Conservation (phyloP, 2,797 vertebrate genomes). For the Anguilla megastoma region DNA sequence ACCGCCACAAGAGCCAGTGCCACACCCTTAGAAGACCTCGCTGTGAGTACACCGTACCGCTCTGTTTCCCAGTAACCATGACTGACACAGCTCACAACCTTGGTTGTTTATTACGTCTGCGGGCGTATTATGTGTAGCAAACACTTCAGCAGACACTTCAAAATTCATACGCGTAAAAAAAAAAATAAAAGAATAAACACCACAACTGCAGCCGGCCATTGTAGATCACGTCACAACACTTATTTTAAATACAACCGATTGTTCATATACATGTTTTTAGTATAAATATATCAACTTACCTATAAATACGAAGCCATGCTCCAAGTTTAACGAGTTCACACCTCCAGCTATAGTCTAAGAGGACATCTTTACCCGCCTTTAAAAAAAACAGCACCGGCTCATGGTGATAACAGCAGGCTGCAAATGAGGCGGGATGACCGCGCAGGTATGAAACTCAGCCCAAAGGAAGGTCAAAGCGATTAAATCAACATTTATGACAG, state of each 20-base stretch:
- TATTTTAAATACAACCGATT: neutral
- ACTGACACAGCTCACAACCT: neutral
- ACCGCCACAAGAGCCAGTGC: neutral
- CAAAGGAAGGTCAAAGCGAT: slow-evolving; percentile 80
- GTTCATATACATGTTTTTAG: neutral
- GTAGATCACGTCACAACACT: neutral
- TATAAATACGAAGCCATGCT: neutral
- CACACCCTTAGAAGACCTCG: neutral
- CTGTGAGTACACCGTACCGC: neutral
- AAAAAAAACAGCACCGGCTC: slow-evolving; percentile 51
- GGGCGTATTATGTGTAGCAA: neutral
- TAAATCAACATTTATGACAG: slow-evolving; percentile 79
- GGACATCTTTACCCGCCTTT: slow-evolving; percentile 53
- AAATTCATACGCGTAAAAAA: neutral
- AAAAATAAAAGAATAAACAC: neutral
- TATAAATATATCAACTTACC: neutral
- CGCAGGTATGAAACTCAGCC: slow-evolving; percentile 75
- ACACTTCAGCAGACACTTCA: neutral
- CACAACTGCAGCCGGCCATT: neutral
- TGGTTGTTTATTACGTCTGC: neutral
- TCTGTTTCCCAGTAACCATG: neutral
- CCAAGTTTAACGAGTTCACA: neutral
- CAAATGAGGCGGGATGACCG: slow-evolving; percentile 61
- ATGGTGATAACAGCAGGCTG: slow-evolving; percentile 55
- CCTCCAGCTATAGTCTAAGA: slow-evolving; percentile 1